Conservation (phyloP, 2,797 vertebrate species). For the Adelosebastes latens region DNA sequence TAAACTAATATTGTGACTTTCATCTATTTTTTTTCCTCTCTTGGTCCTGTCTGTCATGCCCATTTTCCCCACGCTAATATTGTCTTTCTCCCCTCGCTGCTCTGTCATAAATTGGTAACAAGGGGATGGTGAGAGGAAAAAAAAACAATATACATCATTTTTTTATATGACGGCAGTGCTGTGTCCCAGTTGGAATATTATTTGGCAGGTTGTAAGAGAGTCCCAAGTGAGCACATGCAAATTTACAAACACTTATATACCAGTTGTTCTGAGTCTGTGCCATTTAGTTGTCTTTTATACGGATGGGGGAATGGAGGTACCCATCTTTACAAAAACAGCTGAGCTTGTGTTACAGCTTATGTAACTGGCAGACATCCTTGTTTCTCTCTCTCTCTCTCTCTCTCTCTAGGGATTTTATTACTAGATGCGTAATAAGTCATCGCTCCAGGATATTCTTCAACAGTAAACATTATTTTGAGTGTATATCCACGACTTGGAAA, state of each 20-base stretch:
- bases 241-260: slow-evolving; percentile 64
- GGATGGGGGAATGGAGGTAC: slow-evolving; percentile 36
- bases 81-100: slow-evolving; percentile 24
- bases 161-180: slow-evolving; percentile 46
- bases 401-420: slow-evolving; percentile 63
- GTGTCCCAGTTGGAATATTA: slow-evolving; percentile 61
- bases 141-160: slow-evolving; percentile 60
- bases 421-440: slow-evolving; percentile 67
- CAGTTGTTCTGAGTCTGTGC: slow-evolving; percentile 47
- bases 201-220: slow-evolving; percentile 59
- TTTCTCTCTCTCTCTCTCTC: slow-evolving; percentile 48
- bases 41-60: slow-evolving; percentile 43
- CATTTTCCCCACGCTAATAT: slow-evolving; percentile 46
- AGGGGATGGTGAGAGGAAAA: slow-evolving; percentile 60
- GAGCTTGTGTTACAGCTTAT: slow-evolving; percentile 63
- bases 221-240: slow-evolving; percentile 72
- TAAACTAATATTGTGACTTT: slow-evolving; percentile 63
- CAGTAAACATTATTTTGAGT: slow-evolving; percentile 66
- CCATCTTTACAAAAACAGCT: slow-evolving; percentile 53
- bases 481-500: slow-evolving; percentile 45
- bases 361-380: slow-evolving; percentile 66
- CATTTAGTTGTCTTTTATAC: slow-evolving; percentile 60
- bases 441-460: slow-evolving; percentile 70
- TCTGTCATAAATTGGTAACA: slow-evolving; percentile 64
- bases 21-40: neutral